Evolutionary conservation across 2,888 invertebrate species (phyloP).

Genomic region (Ophioninae sp.): DNA sequence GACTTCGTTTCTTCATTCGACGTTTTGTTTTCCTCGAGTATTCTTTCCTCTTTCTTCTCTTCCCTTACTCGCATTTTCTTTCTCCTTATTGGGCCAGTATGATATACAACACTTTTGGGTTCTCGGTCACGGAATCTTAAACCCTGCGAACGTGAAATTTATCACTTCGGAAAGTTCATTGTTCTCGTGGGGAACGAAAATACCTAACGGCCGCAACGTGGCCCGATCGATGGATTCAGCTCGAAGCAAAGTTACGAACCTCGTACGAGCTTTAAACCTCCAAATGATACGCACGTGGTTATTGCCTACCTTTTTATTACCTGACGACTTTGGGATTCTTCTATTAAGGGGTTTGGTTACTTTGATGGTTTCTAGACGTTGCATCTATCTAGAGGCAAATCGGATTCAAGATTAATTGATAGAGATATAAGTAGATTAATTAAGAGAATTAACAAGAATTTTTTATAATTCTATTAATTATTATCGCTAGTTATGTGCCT

Average conservation of each 20-base stretch:
- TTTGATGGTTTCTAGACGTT: no score
- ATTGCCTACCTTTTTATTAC: neutral
- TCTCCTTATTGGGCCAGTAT: conserved; percentile 37
- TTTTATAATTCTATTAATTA: no score
- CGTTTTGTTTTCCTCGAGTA: neutral
- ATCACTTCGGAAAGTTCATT: conserved; percentile 52
- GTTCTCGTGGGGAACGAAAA: conserved; percentile 39
- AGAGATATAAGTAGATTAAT: no score
- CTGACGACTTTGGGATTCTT: neutral
- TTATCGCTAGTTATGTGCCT: no score
- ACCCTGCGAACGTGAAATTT: conserved; percentile 52
- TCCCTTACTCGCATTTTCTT: conserved; percentile 10
- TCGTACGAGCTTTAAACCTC: conserved; percentile 15
- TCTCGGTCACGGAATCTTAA: conserved; percentile 40
- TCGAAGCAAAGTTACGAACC: neutral
- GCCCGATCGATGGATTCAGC: conserved; percentile 13
- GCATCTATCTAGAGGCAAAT: no score
- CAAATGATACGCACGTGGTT: neutral
- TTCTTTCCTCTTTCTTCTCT: conserved; percentile 18
- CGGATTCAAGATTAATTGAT: no score
- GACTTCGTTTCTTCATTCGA: conserved; percentile 19
- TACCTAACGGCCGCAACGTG: conserved; percentile 27
- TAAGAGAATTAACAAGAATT: no score
- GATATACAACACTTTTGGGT: conserved; percentile 41
- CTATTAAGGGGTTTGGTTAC: neutral